A percentile compares a stretch with the other conserved stretches of the same genome.
These are phyloP conservation scores for Pungitius pungitius DNA, from an alignment of 2,113 vertebrate genomes.

Conservation along the genomic window DNA sequence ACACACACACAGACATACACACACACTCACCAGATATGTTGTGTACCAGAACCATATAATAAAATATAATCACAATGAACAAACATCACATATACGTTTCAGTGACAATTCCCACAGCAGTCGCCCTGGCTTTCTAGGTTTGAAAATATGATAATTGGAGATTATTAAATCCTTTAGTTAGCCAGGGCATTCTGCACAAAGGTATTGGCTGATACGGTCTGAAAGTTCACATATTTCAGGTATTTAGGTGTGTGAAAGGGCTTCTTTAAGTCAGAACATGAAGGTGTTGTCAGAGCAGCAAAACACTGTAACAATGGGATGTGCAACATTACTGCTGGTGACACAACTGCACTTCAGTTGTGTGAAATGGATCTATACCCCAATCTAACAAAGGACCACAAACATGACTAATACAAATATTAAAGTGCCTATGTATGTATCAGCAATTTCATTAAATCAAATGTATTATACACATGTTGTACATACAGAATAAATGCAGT, in stretches of 20 bases:
- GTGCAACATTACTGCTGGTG: background rate
- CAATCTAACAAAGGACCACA: background rate
- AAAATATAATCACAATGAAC: background rate
- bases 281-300: background rate
- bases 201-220: background rate
- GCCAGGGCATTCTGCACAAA: background rate
- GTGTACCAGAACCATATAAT: background rate
- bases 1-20: slow-evolving; percentile 23
- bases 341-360: background rate
- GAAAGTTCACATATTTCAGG: slow-evolving; percentile 4
- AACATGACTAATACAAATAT: no score
- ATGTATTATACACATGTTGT: background rate
- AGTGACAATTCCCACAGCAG: background rate
- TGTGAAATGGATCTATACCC: background rate
- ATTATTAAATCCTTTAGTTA: background rate
- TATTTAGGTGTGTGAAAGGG: slow-evolving; percentile 6
- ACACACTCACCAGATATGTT: background rate
- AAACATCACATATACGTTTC: background rate
- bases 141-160: background rate
- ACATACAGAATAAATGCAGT: background rate
- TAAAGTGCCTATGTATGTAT: background rate
- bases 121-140: background rate
- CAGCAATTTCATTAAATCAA: background rate
- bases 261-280: slow-evolving; percentile 16
- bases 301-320: background rate